phyloP scores from a whole-genome alignment of 2,113 vertebrate species.

The Dipodomys spectabilis region DNA sequence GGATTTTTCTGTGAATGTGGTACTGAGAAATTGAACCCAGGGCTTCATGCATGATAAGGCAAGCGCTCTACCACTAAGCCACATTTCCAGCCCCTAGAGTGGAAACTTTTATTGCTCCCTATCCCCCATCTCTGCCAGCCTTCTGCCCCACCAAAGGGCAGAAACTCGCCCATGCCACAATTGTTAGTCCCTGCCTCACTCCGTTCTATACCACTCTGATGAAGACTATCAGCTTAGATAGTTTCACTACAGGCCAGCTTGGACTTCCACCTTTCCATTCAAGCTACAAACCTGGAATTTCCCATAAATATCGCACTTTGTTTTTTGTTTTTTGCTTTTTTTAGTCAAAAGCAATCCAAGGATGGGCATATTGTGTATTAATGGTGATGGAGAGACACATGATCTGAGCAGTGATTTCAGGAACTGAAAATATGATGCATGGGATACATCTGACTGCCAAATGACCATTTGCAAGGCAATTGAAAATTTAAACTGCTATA shows the following conservation, averaged over 20 bases:
- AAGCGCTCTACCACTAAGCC: no score
- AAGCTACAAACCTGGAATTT: conserved; percentile 58
- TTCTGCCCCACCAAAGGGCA: background rate
- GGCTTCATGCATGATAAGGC: no score
- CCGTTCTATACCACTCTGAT: background rate
- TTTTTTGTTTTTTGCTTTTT: conserved; percentile 14
- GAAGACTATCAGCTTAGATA: background rate
- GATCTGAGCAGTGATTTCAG: background rate
- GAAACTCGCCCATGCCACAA: background rate
- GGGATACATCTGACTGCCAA: background rate
- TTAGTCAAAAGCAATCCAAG: conserved; percentile 44
- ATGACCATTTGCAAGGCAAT: background rate
- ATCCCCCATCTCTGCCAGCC: background rate
- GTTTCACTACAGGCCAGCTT: conserved; percentile 59
- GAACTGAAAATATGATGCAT: background rate
- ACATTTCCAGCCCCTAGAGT: background rate
- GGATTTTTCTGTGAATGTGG: no score
- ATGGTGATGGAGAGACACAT: background rate
- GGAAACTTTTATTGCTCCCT: no score
- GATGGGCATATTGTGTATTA: conserved; percentile 28
- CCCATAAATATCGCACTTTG: conserved; percentile 70
- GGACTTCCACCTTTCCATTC: conserved; percentile 62
- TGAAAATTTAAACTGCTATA: background rate
- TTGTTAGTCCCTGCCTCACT: background rate
- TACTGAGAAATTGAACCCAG: no score